Base-by-base conservation (phyloP, 1,140 invertebrate species). In the Sarcophaga peregrina region DNA sequence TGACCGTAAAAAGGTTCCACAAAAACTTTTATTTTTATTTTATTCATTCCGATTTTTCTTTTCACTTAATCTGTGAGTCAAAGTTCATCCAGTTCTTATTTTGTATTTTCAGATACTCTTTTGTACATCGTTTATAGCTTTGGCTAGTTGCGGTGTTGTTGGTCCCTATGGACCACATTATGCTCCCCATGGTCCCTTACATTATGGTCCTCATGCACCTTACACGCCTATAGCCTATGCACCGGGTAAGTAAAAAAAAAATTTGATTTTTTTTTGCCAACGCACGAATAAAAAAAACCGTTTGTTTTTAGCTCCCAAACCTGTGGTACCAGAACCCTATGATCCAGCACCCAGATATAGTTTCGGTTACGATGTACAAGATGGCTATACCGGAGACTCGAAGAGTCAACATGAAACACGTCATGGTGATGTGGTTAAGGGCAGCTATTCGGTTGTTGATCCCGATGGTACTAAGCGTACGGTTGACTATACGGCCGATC, bases 401-500 rank as follows among this genome's bases (percentile, higher is more conserved):
- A 93, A 93, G 87, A 92, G 91, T 84, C 92, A 93, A 87, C 90
- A 92, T 80, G 93, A 93, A 88, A 91, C 90, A 25, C 90, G 92
- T 5, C 90, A 91, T 80, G 94, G 94, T 11, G 93, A 94, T 86
- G 92, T 94, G 17, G 94, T 94, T 9, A 92, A 94, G 86, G 94
- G 94, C 54, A 91, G 92, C 50, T 94, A 94, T 88, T 93, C 93
- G 3, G 87, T 94, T 17, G 91, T 93, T 20, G 93, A 94, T 84
- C 92, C 94, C 0, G 94, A 95, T 86, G 94, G 94, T 82, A 92
- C 92, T 80, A 92, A 93, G 81, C 92, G 94, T 84, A 93, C 92
- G 37, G 94, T 94, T 1, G 93, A 94, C 85, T 94, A 95, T 89
- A 93, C 93, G 6, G 93, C 93, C 48, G 92, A 93, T 87, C 91